Evolutionary conservation across 2,797 vertebrate species (phyloP), one percentile per base, ranked within the genome.

Genomic region (Periophthalmus magnuspinnatus): DNA sequence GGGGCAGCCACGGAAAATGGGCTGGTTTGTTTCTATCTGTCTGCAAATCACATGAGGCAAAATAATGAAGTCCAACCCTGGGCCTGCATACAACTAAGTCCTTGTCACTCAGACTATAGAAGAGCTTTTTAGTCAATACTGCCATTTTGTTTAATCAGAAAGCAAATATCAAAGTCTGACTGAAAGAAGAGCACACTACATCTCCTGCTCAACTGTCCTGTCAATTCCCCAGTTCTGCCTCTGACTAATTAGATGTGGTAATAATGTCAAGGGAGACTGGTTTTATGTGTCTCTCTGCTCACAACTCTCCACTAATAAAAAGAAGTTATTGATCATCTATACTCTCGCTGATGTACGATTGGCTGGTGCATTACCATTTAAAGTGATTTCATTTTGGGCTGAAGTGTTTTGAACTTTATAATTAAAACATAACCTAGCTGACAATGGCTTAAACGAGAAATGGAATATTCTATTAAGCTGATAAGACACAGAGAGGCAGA

Each of bases 91-190:
- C 58, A 77, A 59, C 21, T 19, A 34, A 52, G 14, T 48, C 59
- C 60, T 72, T 77, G 61, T 73, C 48, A 34, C n/a, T 24, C 14
- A 70, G 67, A 68, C 54, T 63, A 36, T 60, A 38, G 45, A 68
- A 14, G 69, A 62, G 1, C 3, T 36, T 50, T 71, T 71, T 11
- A 34, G 52, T 78, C 55, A 48, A 56, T 69, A 45, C 19, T 68
- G 62, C 33, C 36, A 24, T 81, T 81, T 85, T 71, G 32, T 38
- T 67, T 28, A 16, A 69, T 67, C 69, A 76, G 33, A 68, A 74
- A 58, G 48, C 41, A 62, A 60, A 61, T 79, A 50, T 62, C 62
- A 67, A 67, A 75, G 57, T 16, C 62, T 38, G 64, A 55, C 55
- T 14, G 55, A 60, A 56, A 67, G 41, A 21, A 33, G 32, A 6